These are phyloP conservation scores for Aramus guarauna DNA, from an alignment of 2,113 vertebrate genomes.

Conservation along the genomic window DNA sequence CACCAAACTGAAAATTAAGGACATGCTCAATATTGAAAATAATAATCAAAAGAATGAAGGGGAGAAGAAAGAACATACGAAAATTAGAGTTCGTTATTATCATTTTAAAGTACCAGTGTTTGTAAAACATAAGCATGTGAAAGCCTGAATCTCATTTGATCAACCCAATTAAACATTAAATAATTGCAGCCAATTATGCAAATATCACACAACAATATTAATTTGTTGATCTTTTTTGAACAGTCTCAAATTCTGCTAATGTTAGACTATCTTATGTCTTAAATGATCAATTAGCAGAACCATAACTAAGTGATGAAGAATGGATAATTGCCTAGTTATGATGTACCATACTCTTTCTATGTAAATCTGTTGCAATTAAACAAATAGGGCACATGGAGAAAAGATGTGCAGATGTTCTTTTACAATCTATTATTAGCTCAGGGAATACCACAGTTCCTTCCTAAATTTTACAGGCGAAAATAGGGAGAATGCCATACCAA, in stretches of 20 bases:
- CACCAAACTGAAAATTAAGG: conserved; percentile 31
- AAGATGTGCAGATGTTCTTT: conserved; percentile 74
- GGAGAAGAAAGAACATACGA: conserved; percentile 18
- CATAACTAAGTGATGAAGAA: conserved; percentile 74
- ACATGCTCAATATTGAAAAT: conserved; percentile 36
- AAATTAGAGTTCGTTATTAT: conserved; percentile 58
- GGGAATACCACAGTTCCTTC: conserved; percentile 40
- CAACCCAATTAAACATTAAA: conserved; percentile 78
- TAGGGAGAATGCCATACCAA: neutral
- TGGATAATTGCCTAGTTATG: conserved; percentile 74
- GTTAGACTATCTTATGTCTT: conserved; percentile 67
- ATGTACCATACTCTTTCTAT: conserved; percentile 67
- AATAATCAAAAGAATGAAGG: conserved; percentile 42
- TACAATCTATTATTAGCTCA: conserved; percentile 59
- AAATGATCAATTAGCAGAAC: conserved; percentile 74
- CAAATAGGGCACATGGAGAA: conserved; percentile 65
- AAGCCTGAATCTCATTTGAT: conserved; percentile 72
- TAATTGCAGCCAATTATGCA: conserved; percentile 79
- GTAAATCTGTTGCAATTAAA: conserved; percentile 73
- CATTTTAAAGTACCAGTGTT: conserved; percentile 62
- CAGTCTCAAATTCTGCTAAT: conserved; percentile 73
- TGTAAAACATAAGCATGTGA: conserved; percentile 67
- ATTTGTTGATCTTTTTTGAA: conserved; percentile 76
- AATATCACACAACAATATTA: conserved; percentile 77
- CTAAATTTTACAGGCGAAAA: neutral